Base-by-base conservation (phyloP, 2,797 vertebrate genomes). In the Pipistrellus kuhlii region DNA sequence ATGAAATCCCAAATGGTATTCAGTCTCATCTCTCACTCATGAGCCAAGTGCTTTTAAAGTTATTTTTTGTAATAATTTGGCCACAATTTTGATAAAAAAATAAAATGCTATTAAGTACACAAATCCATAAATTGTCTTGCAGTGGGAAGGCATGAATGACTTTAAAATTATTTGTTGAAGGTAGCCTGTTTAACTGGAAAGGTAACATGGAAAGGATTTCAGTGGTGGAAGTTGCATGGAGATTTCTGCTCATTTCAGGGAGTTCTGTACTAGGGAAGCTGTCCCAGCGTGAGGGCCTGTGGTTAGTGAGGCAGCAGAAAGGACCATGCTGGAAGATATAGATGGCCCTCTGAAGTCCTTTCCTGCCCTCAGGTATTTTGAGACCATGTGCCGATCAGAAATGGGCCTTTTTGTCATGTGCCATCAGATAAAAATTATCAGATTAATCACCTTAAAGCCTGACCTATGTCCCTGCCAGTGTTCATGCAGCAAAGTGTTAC, bases 21-120 rank as follows among this genome's bases (percentile, higher is more conserved):
- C 68, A 78, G 14, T 72, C 85, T 96, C 12, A 55, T 80, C n/a
- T 59, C 55, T 91, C 44, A 53, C 20, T 93, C 32, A 32, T 68
- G 46, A 76, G 68, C 69, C 82, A 77, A 80, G 41, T 21, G 12
- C 53, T 89, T 93, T 95, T 66, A 75, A 91, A 86, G 75, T 90
- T 30, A 76, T 85, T 77, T 93, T 84, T 71, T 85, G n/a, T 55
- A 64, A 55, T 92, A 78, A 87, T 95, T 66, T 77, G 21, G 12
- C 44, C 88, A 93, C 6, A 46, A 8, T 94, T 95, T 72, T 90
- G 25, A 44, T 73, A 77, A 90, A 77, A 91, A 91, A 88, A 69
- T 93, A 82, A 89, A 95, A 87, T 95, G 38, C 41, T 81, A 6
- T 89, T 86, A 75, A 95, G 71, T 93, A 59, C 11, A 66, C 77